These are phyloP conservation scores for Halcyon smyrnensis DNA, from an alignment of 2,797 vertebrate species.

Conservation along the genomic window DNA sequence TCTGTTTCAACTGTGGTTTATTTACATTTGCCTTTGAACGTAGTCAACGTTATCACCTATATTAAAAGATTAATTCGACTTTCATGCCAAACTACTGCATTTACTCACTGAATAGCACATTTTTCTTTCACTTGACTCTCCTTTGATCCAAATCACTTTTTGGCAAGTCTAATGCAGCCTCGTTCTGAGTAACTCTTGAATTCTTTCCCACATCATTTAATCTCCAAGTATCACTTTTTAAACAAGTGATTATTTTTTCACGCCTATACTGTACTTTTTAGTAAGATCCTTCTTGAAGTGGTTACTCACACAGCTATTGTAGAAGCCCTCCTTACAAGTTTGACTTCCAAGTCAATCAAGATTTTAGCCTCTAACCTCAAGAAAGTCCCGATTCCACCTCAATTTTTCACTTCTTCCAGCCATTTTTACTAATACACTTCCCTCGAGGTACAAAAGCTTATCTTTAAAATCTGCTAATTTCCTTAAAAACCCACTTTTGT, in stretches of 20 bases:
- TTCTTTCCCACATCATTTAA: neutral
- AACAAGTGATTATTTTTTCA: neutral
- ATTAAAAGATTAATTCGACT: neutral
- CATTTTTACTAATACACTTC: neutral
- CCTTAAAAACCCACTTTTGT: neutral
- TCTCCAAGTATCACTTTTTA: neutral
- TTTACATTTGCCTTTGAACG: neutral
- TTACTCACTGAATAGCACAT: neutral
- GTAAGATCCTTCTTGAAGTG: neutral
- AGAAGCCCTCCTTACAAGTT: neutral
- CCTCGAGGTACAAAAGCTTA: neutral
- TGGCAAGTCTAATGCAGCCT: neutral
- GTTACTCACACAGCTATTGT: neutral
- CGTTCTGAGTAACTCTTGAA: neutral
- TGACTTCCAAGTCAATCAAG: neutral
- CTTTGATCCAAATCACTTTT: conserved; percentile 10
- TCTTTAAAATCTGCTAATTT: neutral
- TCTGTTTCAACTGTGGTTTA: neutral
- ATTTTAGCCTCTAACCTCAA: neutral
- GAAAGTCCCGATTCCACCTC: neutral
- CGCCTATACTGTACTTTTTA: neutral
- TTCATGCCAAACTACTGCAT: neutral
- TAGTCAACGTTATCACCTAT: neutral
- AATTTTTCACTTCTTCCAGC: neutral
- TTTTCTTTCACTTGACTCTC: neutral